Base-by-base conservation (phyloP, 2,797 vertebrate species). In the Tragelaphus eurycerus region DNA sequence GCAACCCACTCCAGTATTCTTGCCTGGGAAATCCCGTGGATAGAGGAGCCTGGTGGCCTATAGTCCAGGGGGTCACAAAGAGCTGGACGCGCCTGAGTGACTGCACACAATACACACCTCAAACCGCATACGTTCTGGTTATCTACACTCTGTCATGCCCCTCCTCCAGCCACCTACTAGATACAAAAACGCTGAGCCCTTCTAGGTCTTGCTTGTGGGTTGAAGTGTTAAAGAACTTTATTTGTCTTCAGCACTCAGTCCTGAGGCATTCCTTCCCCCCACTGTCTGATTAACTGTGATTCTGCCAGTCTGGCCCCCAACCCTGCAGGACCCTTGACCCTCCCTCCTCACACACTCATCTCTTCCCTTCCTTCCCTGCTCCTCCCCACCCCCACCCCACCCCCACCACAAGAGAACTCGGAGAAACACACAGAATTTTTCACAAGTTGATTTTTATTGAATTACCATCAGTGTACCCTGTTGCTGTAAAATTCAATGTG, bases 391-490 rank as follows among this genome's bases (percentile, higher is more conserved):
- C 4, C 62, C 62, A 9, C 15, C 1, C 57, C 62, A 4, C 62
- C 48, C 31, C 16, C n/a, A 67, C 62, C 38, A 38, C 16, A 1
- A 27, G 11, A 90, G 50, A 86, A 88, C 7, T 54, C 46, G 3
- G 11, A 79, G 54, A 78, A 52, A 82, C 10, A 27, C 0, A 55
- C 21, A 23, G 0, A 10, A 12, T 23, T 59, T 52, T 93, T 86
- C 38, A 13, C 19, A 95, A 57, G 48, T 12, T 4, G 46, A 21
- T 19, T 81, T 95, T 97, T 97, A 96, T 86, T 97, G 74, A 71
- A 78, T 31, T 8, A 34, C 7, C 54, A 64, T 88, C 38, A 50
- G 9, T 79, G 64, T 46, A 86, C 7, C 62, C 31, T 81, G 57
- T 34, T 62, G 38, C 3, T 78, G 34, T 74, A 74, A 62, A 79